Conservation (phyloP, 30 jellyfish, hydroid and myxozoan species). For the Kudoa iwatai region DNA sequence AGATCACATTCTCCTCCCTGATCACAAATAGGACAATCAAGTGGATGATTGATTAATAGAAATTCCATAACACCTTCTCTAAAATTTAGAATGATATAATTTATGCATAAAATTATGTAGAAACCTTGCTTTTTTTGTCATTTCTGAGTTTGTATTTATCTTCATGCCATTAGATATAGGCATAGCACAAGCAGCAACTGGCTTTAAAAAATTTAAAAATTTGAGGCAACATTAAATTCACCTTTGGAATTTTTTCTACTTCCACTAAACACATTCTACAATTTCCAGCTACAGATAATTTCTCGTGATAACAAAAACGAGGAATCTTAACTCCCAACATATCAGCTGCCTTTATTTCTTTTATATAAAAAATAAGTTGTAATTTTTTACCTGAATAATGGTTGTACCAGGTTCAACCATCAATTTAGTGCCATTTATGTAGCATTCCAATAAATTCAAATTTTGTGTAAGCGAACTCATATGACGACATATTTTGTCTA, state of each 20-base stretch:
- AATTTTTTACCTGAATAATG: slow-evolving; percentile 14
- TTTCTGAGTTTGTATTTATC: slow-evolving; percentile 50
- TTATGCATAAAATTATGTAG: too few species aligned
- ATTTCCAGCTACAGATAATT: slow-evolving; percentile 84
- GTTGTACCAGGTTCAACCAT: slow-evolving; percentile 95
- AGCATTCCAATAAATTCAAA: too few species aligned
- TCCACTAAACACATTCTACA: slow-evolving; percentile 96
- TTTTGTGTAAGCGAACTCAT: too few species aligned
- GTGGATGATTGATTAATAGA: slow-evolving; percentile 58
- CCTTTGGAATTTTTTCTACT: slow-evolving; percentile 75
- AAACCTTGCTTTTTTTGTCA: slow-evolving; percentile 69
- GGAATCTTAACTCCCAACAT: slow-evolving; percentile 94
- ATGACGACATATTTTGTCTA: too few species aligned
- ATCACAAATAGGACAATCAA: slow-evolving; percentile 95
- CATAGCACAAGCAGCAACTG: slow-evolving; percentile 99
- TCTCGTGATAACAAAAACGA: slow-evolving; percentile 56
- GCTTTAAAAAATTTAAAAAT: too few species aligned
- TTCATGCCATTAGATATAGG: slow-evolving; percentile 97
- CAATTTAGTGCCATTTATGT: slow-evolving; percentile 48
- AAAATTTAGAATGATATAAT: too few species aligned
- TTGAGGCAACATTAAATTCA: too few species aligned
- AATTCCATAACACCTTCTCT: slow-evolving; percentile 99
- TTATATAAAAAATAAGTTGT: too few species aligned
- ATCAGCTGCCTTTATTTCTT: too few species aligned
- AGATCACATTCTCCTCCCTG: slow-evolving; percentile 99